These are phyloP conservation scores for Lepus timidus DNA, from an alignment of 2,113 vertebrate genomes.

Conservation along the genomic window DNA sequence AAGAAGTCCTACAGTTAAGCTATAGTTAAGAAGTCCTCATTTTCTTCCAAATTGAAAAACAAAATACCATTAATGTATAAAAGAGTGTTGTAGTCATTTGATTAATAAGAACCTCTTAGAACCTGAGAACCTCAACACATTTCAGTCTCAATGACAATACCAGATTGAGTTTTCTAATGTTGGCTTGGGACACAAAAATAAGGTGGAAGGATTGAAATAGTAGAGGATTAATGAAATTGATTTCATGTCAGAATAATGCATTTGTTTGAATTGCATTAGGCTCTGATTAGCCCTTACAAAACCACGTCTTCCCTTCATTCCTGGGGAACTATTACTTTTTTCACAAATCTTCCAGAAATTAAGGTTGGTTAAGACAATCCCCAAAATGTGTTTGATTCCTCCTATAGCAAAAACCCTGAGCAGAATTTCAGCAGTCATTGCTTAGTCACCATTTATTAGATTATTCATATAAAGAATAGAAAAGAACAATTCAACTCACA, in stretches of 20 bases:
- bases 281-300: not conserved
- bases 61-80: not conserved
- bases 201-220: not conserved
- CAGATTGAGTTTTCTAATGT: not conserved
- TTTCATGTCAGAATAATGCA: slow-evolving; percentile 42
- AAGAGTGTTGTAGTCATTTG: not conserved
- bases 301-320: not conserved
- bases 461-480: not conserved
- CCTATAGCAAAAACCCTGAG: not conserved
- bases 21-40: not conserved
- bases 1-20: not conserved
- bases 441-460: slow-evolving; percentile 13
- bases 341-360: not conserved
- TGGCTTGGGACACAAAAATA: not conserved
- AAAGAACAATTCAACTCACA: not conserved
- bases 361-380: not conserved
- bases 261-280: slow-evolving; percentile 43
- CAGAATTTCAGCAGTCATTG: not conserved
- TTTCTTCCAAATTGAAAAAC: slow-evolving; percentile 4
- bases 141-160: not conserved
- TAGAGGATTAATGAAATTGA: not conserved
- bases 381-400: not conserved
- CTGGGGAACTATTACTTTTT: not conserved
- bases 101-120: not conserved
- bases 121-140: not conserved